Evolutionary conservation across 2,113 vertebrate species (phyloP).

Genomic region (Pagrus major): DNA sequence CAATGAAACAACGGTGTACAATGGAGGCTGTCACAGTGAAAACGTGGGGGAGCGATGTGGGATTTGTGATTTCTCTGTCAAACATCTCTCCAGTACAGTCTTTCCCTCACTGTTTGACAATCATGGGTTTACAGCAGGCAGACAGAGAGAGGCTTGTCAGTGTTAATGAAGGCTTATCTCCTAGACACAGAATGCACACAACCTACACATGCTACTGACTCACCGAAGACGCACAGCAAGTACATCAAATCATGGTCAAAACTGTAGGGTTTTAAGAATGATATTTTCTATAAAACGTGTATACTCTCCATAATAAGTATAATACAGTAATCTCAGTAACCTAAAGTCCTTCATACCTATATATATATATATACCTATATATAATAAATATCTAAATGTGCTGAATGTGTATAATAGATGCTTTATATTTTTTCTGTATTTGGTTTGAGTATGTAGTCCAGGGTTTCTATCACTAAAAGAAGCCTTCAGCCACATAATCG

Average conservation of each 20-base stretch:
- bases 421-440: too few species aligned
- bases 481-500: too few species aligned
- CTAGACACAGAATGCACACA: slow-evolving; percentile 57
- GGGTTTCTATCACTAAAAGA: too few species aligned
- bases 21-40: slow-evolving; percentile 58
- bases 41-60: slow-evolving; percentile 64
- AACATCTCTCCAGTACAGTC: slow-evolving; percentile 31
- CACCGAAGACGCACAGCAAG: slow-evolving; percentile 20
- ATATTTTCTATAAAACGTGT: slow-evolving; percentile 1
- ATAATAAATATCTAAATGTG: neutral
- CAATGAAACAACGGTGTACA: slow-evolving; percentile 42
- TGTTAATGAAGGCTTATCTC: slow-evolving; percentile 72
- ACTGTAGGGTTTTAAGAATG: neutral
- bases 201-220: slow-evolving; percentile 60
- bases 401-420: neutral
- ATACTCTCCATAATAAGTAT: neutral
- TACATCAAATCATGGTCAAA: slow-evolving; percentile 25
- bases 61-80: slow-evolving; percentile 64
- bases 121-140: slow-evolving; percentile 46
- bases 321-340: too few species aligned
- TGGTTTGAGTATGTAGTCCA: too few species aligned
- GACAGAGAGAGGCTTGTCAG: slow-evolving; percentile 52
- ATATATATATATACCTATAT: too few species aligned
- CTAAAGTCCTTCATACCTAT: neutral
- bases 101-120: slow-evolving; percentile 48